phyloP scores from a whole-genome alignment of 2,888 invertebrate genomes.

The Sericinus montela region DNA sequence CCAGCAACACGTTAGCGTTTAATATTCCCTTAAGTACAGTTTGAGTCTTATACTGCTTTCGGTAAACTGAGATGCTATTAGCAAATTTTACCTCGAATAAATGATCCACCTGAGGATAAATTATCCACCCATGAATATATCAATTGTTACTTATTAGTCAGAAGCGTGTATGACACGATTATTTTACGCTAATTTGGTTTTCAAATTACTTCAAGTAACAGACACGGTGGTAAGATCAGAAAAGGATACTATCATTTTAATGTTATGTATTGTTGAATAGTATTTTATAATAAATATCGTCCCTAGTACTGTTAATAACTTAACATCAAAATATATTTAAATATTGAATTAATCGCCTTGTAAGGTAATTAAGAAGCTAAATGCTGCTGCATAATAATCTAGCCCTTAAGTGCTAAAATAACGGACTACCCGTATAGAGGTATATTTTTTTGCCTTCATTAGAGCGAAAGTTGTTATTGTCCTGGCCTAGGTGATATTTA shows the following conservation, averaged over 20 bases:
- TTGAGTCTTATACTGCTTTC: conserved; percentile 44
- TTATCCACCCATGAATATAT: conserved; percentile 39
- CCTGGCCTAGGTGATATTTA: conserved; percentile 1
- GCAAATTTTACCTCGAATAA: conserved; percentile 51
- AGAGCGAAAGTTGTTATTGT: conserved; percentile 42
- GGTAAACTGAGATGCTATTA: conserved; percentile 43
- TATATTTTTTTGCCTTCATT: conserved; percentile 66
- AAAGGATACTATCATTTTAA: too few species aligned
- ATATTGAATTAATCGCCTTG: background rate
- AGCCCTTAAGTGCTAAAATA: conserved; percentile 19
- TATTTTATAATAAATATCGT: too few species aligned
- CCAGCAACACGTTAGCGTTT: conserved; percentile 55
- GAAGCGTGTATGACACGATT: conserved; percentile 48
- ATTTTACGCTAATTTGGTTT: conserved; percentile 13
- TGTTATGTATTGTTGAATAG: too few species aligned
- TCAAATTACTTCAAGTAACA: conserved; percentile 1
- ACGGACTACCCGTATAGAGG: conserved; percentile 62
- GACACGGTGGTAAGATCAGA: too few species aligned
- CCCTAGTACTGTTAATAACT: background rate
- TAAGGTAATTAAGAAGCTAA: background rate
- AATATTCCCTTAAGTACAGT: conserved; percentile 55
- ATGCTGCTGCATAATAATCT: background rate
- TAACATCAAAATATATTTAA: background rate
- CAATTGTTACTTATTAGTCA: conserved; percentile 41
- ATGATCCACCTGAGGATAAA: conserved; percentile 57